Percentiles rank a stretch among this genome's conserved stretches.
Evolutionary conservation across 2,888 invertebrate species (phyloP).

Genomic region (Eupithecia subumbrata): DNA sequence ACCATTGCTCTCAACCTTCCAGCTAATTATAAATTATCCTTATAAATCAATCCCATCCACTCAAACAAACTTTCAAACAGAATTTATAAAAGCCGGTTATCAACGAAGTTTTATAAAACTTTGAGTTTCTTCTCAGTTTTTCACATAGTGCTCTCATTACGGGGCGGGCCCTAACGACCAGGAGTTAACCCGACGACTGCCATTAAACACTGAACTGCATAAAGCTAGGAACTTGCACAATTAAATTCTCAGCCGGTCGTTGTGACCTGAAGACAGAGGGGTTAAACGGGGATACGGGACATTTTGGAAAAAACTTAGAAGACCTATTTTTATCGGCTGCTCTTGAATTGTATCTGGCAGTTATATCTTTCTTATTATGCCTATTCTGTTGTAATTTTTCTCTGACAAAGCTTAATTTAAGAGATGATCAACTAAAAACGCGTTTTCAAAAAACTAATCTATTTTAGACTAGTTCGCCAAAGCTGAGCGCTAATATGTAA

Average conservation of each 20-base stretch:
- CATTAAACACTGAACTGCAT: constrained; percentile 69
- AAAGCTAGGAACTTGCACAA: constrained; percentile 71
- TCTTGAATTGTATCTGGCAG: not conserved
- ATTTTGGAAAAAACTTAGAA: not conserved
- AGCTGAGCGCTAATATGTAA: not conserved
- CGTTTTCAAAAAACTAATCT: not conserved
- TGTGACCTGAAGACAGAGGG: constrained; percentile 58
- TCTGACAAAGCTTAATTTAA: not conserved
- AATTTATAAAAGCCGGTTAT: constrained; percentile 26
- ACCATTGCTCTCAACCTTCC: too few species aligned
- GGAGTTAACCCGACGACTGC: constrained; percentile 60
- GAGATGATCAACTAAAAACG: not conserved
- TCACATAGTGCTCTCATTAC: constrained; percentile 41
- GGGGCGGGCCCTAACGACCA: constrained; percentile 43
- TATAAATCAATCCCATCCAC: constrained; percentile 11
- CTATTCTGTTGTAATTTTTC: not conserved
- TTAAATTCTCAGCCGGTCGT: constrained; percentile 70
- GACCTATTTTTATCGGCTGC: not conserved
- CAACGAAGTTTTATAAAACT: constrained; percentile 29
- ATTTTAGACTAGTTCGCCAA: not conserved
- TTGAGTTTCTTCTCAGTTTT: constrained; percentile 35
- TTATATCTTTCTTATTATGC: too few species aligned
- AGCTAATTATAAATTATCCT: constrained; percentile 15
- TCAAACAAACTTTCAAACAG: constrained; percentile 27
- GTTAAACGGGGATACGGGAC: constrained; percentile 23